A percentile compares a stretch with the other conserved stretches of the same genome.
Evolutionary conservation across 2,113 vertebrate genomes (phyloP).

Genomic region (Ellobius talpinus): DNA sequence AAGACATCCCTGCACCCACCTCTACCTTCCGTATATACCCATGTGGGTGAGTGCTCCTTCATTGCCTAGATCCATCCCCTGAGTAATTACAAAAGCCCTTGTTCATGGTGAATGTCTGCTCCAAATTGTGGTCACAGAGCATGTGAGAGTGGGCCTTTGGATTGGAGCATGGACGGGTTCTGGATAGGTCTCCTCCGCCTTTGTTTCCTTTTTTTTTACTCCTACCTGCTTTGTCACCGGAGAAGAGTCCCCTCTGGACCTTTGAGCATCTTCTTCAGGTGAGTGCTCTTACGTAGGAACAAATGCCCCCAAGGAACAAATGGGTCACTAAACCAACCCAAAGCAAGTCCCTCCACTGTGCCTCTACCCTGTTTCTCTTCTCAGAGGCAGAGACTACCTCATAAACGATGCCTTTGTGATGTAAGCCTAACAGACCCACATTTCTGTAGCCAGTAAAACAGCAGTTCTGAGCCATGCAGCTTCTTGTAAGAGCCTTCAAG

Average conservation of each 20-base stretch:
- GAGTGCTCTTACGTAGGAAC: background rate
- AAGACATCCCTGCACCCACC: background rate
- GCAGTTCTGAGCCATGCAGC: background rate
- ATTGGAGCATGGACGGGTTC: background rate
- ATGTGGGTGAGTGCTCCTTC: background rate
- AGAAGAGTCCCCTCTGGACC: background rate
- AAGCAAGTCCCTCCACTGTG: background rate
- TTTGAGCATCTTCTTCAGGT: background rate
- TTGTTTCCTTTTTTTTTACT: too few relatives aligned
- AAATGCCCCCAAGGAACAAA: background rate
- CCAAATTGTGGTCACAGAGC: background rate
- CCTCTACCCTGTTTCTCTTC: background rate
- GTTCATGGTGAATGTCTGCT: background rate
- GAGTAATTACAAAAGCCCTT: background rate
- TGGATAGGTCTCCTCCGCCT: background rate
- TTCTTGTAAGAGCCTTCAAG: background rate
- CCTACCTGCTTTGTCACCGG: constrained; percentile 7
- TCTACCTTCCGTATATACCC: background rate
- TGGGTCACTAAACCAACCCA: background rate
- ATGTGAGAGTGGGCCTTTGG: background rate
- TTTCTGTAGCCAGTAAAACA: background rate
- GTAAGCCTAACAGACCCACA: background rate
- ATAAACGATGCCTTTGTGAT: constrained; percentile 53
- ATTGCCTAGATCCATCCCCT: background rate
- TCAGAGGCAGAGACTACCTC: background rate